phyloP scores from a whole-genome alignment of 2,888 invertebrate genomes.

The Eustalomyia histrio region DNA sequence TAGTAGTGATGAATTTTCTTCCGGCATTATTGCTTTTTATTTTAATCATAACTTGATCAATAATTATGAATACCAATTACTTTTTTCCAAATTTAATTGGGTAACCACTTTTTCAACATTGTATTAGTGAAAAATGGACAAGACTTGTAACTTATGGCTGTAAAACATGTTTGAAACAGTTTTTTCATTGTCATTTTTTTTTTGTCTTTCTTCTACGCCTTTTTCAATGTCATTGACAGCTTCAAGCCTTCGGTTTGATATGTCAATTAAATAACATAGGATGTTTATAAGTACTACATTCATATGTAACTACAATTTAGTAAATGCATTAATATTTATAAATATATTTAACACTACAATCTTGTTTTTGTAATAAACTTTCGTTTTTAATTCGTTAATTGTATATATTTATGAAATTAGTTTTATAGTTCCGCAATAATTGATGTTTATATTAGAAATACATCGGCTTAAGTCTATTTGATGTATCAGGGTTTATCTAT shows the following conservation, averaged over 20 bases:
- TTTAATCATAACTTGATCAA: no score
- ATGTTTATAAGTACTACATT: no score
- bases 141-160: neutral
- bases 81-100: neutral
- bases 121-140: neutral
- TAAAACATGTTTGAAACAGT: slow-evolving; percentile 17
- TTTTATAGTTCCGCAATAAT: no score
- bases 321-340: neutral
- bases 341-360: neutral
- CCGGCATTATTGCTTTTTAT: no score
- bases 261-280: neutral
- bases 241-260: neutral
- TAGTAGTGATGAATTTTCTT: no score
- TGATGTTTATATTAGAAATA: no score
- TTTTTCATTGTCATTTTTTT: slow-evolving; percentile 20
- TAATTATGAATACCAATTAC: neutral
- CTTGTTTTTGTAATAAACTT: neutral
- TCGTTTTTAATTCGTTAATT: neutral
- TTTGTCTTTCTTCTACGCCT: neutral
- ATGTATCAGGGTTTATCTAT: no score
- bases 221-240: slow-evolving; percentile 21
- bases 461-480: no score
- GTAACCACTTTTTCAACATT: neutral
- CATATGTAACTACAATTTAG: no score
- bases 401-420: neutral